Conservation (phyloP, 2,113 vertebrate genomes). For the Mus spicilegus region DNA sequence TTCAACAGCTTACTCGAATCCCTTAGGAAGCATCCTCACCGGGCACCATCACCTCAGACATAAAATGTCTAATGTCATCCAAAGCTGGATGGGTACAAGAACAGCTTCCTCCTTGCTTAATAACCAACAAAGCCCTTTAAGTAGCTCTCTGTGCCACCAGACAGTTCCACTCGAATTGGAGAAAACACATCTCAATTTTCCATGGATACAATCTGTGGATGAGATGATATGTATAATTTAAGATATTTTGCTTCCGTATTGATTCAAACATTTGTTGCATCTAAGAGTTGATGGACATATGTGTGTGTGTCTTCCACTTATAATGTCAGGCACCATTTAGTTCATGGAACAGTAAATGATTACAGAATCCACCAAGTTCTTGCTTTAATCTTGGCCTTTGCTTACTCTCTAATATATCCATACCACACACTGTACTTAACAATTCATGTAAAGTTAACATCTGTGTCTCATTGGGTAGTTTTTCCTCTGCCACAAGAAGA, state of each 20-base stretch:
- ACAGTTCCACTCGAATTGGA: not conserved
- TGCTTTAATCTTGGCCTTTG: slow-evolving; percentile 64
- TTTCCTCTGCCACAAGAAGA: not conserved
- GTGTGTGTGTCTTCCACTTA: not conserved
- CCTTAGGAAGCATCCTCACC: not conserved
- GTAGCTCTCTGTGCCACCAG: not conserved
- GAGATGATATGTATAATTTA: not conserved
- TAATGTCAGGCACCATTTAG: not conserved
- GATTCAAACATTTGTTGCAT: slow-evolving; percentile 6
- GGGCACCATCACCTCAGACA: not conserved
- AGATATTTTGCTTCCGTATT: not conserved
- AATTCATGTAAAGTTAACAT: slow-evolving; percentile 41
- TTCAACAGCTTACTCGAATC: not conserved
- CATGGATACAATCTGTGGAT: not conserved
- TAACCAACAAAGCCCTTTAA: not conserved
- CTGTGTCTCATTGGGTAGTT: not conserved
- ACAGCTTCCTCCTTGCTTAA: not conserved
- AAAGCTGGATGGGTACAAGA: not conserved
- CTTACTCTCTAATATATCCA: not conserved
- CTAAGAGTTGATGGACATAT: not conserved
- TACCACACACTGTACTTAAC: not conserved
- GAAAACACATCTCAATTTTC: not conserved
- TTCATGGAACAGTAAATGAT: not conserved
- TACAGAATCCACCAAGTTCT: not conserved
- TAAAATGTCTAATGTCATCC: not conserved